A percentile compares a stretch with the other conserved stretches of the same genome.
phyloP scores from a whole-genome alignment of 2,888 invertebrate genomes.

The Ditula angustiorana region DNA sequence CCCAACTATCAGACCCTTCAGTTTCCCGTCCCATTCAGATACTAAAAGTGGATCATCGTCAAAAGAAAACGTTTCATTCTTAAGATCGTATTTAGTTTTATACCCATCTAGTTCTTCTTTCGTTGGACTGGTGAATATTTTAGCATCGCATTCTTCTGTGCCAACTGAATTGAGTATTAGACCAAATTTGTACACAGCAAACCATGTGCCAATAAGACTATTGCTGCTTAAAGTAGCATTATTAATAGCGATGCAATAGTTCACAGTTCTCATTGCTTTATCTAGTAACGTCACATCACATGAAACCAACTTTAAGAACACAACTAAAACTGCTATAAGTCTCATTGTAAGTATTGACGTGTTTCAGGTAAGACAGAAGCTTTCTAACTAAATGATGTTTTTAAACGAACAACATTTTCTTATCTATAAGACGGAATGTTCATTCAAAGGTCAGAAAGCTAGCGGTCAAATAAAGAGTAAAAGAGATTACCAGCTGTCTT shows the following conservation, averaged over 20 bases:
- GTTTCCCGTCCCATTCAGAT: not conserved
- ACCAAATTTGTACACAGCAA: constrained; percentile 5
- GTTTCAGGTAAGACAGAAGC: not conserved
- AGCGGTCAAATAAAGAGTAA: not conserved
- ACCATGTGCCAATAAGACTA: not conserved
- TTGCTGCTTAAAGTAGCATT: not conserved
- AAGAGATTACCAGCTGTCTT: too few relatives aligned
- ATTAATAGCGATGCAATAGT: not conserved
- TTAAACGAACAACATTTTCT: not conserved
- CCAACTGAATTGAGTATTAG: not conserved
- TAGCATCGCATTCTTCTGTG: not conserved
- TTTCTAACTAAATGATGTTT: not conserved
- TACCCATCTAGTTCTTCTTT: not conserved
- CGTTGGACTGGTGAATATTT: not conserved
- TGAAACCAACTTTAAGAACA: not conserved
- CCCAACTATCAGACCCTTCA: not conserved
- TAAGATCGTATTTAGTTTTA: not conserved
- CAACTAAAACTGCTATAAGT: not conserved
- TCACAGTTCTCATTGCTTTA: constrained; percentile 1
- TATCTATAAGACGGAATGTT: not conserved
- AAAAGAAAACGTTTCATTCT: constrained; percentile 3
- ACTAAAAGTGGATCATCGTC: constrained; percentile 1
- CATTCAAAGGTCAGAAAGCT: not conserved
- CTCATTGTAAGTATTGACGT: not conserved
- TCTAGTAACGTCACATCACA: constrained; percentile 1